phyloP scores from a whole-genome alignment of 2,888 invertebrate species.

The Micoletzkya japonica region DNA sequence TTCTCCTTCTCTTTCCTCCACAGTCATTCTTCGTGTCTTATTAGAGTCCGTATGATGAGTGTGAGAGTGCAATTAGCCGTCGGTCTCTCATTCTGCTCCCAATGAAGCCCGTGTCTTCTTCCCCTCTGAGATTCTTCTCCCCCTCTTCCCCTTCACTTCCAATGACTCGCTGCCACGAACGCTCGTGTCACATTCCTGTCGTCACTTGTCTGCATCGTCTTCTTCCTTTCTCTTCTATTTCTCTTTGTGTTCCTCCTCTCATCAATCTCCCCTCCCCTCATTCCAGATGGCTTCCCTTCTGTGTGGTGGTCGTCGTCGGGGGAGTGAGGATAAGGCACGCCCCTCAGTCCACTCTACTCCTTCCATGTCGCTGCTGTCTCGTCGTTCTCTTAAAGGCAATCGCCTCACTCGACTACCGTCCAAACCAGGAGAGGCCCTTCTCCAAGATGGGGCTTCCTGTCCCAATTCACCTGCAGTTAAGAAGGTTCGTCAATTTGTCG shows the following conservation, averaged over 20 bases:
- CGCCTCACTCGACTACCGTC: conserved; percentile 37
- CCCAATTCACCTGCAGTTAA: conserved; percentile 45
- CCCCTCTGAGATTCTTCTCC: background rate
- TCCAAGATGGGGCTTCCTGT: conserved; percentile 36
- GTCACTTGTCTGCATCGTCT: background rate
- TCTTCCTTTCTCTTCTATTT: background rate
- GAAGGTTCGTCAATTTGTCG: conserved; percentile 30
- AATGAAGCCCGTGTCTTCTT: conserved; percentile 4
- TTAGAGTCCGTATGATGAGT: conserved; percentile 7
- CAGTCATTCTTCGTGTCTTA: background rate
- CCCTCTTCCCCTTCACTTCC: background rate
- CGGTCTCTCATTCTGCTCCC: conserved; percentile 11
- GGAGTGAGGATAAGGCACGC: background rate
- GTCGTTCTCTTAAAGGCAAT: conserved; percentile 33
- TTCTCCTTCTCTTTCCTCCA: background rate
- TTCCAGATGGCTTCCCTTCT: conserved; percentile 1
- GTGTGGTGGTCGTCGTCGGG: conserved; percentile 21
- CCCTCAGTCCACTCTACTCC: conserved; percentile 20
- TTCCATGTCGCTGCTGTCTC: conserved; percentile 27
- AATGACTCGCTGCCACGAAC: background rate
- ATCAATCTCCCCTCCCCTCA: background rate
- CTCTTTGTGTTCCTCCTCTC: background rate
- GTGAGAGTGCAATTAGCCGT: conserved; percentile 18
- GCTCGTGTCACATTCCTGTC: background rate
- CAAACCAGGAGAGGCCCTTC: conserved; percentile 32